A percentile compares a stretch with the other conserved stretches of the same genome.
Evolutionary conservation across 2,888 invertebrate genomes (phyloP).

Genomic region (Pandemis cinnamomeana): DNA sequence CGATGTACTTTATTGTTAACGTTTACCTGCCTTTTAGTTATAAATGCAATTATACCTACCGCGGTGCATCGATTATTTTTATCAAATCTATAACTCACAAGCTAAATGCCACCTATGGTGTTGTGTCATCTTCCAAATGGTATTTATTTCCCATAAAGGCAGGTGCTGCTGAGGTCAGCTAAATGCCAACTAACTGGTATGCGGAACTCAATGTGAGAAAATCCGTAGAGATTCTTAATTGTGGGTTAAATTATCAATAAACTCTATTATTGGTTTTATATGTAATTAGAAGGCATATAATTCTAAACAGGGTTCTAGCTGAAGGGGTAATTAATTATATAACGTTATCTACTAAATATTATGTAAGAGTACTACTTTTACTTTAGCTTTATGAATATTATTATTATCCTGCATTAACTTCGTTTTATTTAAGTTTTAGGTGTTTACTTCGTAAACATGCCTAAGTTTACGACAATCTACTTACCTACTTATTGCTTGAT

Average conservation of each 20-base stretch:
- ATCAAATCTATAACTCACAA: slow-evolving; percentile 19
- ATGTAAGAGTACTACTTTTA: no score
- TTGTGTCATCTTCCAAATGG: slow-evolving; percentile 69
- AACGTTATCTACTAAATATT: no score
- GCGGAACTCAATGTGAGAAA: slow-evolving; percentile 56
- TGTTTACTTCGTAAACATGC: neutral
- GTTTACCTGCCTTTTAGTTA: slow-evolving; percentile 45
- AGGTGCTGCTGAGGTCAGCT: slow-evolving; percentile 59
- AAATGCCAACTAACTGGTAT: slow-evolving; percentile 65
- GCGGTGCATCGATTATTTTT: neutral
- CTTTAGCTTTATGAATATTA: no score
- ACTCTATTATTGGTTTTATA: neutral
- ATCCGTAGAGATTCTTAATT: slow-evolving; percentile 33
- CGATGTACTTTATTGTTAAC: slow-evolving; percentile 47
- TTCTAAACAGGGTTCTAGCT: neutral
- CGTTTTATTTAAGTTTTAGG: neutral
- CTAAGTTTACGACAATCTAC: neutral
- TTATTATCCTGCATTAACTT: no score
- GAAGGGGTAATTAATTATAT: no score
- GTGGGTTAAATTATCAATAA: neutral
- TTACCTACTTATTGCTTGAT: neutral
- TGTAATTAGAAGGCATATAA: neutral
- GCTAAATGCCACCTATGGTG: slow-evolving; percentile 45
- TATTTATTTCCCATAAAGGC: slow-evolving; percentile 64
- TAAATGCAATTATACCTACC: slow-evolving; percentile 21